Evolutionary conservation across 2,797 vertebrate species (phyloP), one percentile per base, ranked within the genome.

Genomic region (Remorina albescens): DNA sequence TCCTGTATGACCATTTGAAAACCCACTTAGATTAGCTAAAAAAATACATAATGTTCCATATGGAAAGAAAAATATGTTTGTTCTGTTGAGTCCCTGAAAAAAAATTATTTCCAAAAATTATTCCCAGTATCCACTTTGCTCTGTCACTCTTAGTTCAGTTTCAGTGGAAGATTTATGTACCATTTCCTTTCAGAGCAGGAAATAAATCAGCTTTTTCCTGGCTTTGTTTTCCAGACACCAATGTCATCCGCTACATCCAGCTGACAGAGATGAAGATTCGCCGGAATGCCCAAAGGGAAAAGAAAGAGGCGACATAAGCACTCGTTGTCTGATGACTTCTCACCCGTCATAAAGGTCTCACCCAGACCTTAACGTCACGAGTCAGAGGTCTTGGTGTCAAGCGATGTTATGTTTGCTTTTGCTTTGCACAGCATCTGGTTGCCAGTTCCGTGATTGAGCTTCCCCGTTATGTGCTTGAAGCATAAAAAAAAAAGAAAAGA

Each of bases 251-350:
- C 87, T 99, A 99, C 77, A 99, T 99, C 92, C 98, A 99, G 93
- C 94, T 99, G 95, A 98, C 98, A 21, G 98, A 99, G 93, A 98
- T 99, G 97, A 99, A 99, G 91, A 97, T 99, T 83, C 97, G 97
- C 87, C 95, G 98, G 74, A 96, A 94, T 80, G 95, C 96, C 88
- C 98, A 97, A 90, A 95, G 94, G 92, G 97, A 99, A 86, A 98
- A 98, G 89, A 97, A 98, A 75, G 97, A 99, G 86, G 92, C 95
- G 66, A 88, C 95, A 82, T 98, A 96, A 96, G 88, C 58, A 5
- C 76, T 51, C 2, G 32, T 80, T 37, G 75, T 57, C 55, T 7
- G 61, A 77, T 26, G 74, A 72, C 76, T 58, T 51, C 73, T 76
- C 72, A 47, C 59, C 61, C 34, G 18, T 55, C 67, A 41, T 59